A percentile compares a stretch with the other conserved stretches of the same genome.
These are phyloP conservation scores for Pogonomyrmex californicus DNA, from an alignment of 1,140 invertebrate genomes.

Conservation along the genomic window DNA sequence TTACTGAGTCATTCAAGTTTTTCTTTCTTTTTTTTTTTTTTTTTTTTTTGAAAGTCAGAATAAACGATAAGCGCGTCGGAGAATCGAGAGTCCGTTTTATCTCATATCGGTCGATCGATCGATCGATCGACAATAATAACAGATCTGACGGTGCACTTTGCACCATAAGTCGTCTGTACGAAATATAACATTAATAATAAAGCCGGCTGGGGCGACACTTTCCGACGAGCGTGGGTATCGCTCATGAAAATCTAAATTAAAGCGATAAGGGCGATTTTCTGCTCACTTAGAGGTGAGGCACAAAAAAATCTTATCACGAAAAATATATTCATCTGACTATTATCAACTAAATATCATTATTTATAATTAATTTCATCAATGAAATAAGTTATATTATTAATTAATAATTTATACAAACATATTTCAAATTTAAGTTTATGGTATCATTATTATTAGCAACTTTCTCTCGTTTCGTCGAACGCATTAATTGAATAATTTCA, in stretches of 20 bases:
- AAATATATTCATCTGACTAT: not conserved
- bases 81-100: constrained; percentile 45
- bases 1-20: constrained; percentile 46
- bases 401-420: not conserved
- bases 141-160: constrained; percentile 59
- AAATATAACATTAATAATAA: constrained; percentile 46
- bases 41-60: constrained; percentile 45
- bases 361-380: constrained; percentile 1
- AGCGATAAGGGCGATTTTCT: constrained; percentile 18
- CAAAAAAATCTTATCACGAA: constrained; percentile 3
- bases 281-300: not conserved
- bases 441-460: not conserved
- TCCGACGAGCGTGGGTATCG: constrained; percentile 29
- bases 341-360: not conserved
- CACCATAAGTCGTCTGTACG: not conserved
- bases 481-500: not conserved
- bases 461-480: not conserved
- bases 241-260: constrained; percentile 46
- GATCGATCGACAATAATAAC: constrained; percentile 57
- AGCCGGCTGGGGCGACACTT: constrained; percentile 10
- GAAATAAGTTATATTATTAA: not conserved
- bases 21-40: too few relatives aligned
- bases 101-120: constrained; percentile 39
- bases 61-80: constrained; percentile 19
- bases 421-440: not conserved